Evolutionary conservation across 2,888 invertebrate species (phyloP).

Genomic region (Tryphoninae sp.): DNA sequence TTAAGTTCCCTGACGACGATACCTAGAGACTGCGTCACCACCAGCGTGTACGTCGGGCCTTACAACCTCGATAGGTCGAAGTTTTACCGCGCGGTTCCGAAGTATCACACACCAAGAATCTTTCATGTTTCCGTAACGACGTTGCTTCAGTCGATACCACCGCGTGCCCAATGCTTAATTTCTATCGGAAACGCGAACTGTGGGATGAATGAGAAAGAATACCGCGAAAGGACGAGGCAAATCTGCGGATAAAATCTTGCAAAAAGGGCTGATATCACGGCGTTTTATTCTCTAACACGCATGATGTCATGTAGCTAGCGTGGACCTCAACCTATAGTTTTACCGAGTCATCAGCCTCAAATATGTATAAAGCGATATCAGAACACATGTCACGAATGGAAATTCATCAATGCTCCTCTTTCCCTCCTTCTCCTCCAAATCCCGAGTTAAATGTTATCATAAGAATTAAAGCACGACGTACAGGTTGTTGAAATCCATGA

Average conservation of each 20-base stretch:
- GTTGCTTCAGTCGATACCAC: slow-evolving; percentile 17
- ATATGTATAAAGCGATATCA: neutral
- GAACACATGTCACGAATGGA: slow-evolving; percentile 65
- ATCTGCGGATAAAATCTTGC: slow-evolving; percentile 39
- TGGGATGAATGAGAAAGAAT: slow-evolving; percentile 14
- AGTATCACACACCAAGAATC: neutral
- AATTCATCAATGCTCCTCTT: slow-evolving; percentile 68
- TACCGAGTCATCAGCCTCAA: slow-evolving; percentile 48
- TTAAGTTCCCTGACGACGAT: too few species aligned
- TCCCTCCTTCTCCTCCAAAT: neutral
- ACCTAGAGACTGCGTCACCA: too few species aligned
- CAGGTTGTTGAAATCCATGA: slow-evolving; percentile 51
- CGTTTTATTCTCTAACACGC: slow-evolving; percentile 69
- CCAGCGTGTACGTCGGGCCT: too few species aligned
- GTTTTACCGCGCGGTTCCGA: too few species aligned
- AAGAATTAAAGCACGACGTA: slow-evolving; percentile 66
- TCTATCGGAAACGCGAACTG: slow-evolving; percentile 38
- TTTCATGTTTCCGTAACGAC: slow-evolving; percentile 29
- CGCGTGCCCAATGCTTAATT: slow-evolving; percentile 53
- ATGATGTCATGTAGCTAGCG: slow-evolving; percentile 74
- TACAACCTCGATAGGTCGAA: too few species aligned
- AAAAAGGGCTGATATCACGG: slow-evolving; percentile 52
- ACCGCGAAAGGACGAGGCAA: slow-evolving; percentile 10
- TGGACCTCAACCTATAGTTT: slow-evolving; percentile 55
- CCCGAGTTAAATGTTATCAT: slow-evolving; percentile 69